Evolutionary conservation across 1,140 invertebrate genomes (phyloP).

Genomic region (Drosophila subpulchrella): DNA sequence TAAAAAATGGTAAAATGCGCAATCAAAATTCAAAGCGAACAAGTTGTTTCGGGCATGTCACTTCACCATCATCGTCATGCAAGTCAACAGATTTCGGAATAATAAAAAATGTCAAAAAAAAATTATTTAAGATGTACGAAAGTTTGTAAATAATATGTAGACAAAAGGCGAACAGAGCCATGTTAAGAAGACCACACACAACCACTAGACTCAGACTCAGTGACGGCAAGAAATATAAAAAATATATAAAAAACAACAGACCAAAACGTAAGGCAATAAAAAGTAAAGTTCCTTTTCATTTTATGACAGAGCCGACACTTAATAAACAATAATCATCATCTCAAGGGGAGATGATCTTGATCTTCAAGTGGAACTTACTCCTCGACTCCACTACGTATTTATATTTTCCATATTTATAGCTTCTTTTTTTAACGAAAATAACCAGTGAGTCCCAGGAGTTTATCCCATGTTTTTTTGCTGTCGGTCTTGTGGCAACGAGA

Average conservation of each 20-base stretch:
- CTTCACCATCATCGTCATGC: conserved; percentile 11
- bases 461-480: conserved; percentile 14
- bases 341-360: conserved; percentile 25
- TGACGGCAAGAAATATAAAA: conserved; percentile 21
- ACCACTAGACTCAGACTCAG: conserved; percentile 12
- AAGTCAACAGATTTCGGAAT: conserved; percentile 10
- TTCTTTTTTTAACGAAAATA: neutral
- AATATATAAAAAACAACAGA: conserved; percentile 12
- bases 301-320: conserved; percentile 72
- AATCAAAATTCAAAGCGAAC: conserved; percentile 23
- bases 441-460: conserved; percentile 15
- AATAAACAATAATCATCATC: conserved; percentile 77
- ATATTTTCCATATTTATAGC: conserved; percentile 8
- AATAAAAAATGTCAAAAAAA: conserved; percentile 18
- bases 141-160: conserved; percentile 35
- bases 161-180: conserved; percentile 17
- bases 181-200: conserved; percentile 45
- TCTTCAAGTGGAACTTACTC: conserved; percentile 40
- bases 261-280: conserved; percentile 74
- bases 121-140: conserved; percentile 10
- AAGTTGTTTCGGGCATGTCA: conserved; percentile 5
- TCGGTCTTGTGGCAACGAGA: conserved; percentile 60
- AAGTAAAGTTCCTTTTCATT: conserved; percentile 72
- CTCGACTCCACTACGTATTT: conserved; percentile 17
- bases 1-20: neutral